phyloP scores from a whole-genome alignment of 2,888 invertebrate genomes.

The Graphium colonna region DNA sequence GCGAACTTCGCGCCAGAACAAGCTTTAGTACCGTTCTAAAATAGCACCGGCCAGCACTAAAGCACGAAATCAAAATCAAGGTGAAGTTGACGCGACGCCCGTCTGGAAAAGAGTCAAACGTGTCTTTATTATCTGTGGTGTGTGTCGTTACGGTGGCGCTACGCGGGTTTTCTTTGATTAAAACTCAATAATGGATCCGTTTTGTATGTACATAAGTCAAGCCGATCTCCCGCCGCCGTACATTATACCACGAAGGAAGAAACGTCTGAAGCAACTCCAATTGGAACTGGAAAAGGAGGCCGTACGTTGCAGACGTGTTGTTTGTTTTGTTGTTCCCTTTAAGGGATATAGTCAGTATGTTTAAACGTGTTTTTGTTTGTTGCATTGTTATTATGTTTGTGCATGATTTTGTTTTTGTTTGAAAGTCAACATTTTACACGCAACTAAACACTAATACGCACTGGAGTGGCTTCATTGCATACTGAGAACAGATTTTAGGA shows the following conservation, averaged over 20 bases:
- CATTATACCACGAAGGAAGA: conserved; percentile 68
- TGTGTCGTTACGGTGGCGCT: too few relatives aligned
- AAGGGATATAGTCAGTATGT: conserved; percentile 7
- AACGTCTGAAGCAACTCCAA: conserved; percentile 64
- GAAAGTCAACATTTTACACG: conserved; percentile 20
- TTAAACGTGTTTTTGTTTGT: conserved; percentile 14
- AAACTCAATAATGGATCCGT: conserved; percentile 59
- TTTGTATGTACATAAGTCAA: conserved; percentile 68
- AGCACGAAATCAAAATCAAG: conserved; percentile 77
- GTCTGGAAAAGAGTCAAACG: conserved; percentile 1
- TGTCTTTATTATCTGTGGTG: conserved; percentile 45
- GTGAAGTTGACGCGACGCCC: conserved; percentile 55
- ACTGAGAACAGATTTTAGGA: neutral
- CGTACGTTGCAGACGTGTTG: conserved; percentile 32
- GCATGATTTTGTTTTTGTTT: conserved; percentile 5
- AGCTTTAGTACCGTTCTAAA: conserved; percentile 69
- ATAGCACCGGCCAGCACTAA: conserved; percentile 66
- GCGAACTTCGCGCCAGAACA: conserved; percentile 70
- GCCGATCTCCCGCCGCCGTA: conserved; percentile 66
- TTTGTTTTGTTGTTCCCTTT: neutral
- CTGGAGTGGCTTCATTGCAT: conserved; percentile 1
- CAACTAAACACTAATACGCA: conserved; percentile 11
- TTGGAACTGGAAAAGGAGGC: conserved; percentile 54
- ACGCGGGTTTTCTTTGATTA: neutral
- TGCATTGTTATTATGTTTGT: neutral